Evolutionary conservation across 1,140 invertebrate species (phyloP), one percentile per base, ranked within the genome.

Genomic region (Aphidius ervi): DNA sequence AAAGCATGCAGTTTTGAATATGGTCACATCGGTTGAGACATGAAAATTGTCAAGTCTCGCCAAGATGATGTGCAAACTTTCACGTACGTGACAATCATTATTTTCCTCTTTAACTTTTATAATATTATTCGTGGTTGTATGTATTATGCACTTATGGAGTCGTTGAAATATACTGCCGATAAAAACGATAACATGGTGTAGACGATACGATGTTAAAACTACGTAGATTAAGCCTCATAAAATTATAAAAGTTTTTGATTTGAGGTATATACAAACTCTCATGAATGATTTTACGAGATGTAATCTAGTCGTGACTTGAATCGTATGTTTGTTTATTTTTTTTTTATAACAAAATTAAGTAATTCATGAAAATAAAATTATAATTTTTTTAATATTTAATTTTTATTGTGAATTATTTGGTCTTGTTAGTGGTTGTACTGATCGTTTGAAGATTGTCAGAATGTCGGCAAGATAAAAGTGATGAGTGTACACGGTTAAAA

Each of bases 231-330:
- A 71, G 65, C 62, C 61, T 74, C 72, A 68, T 73, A 71, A 74
- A 76, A 74, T 71, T 71, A 70, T 71, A 71, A 77, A 75, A 42
- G 55, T 46, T 55, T 52, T 42, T 6, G 52, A 39, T 54, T 54
- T 54, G 41, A 52, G 37, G 6, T 40, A 54, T 39, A 52, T 37
- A 54, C 52, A 46, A 57, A 50, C 48, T 58, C 47, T 20, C 52
- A 43, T 52, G 68, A 74, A 75, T 74, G 70, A 69, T 67, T 71
- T 75, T 73, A 72, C 68, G 67, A 70, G 66, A 61, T 52, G 48
- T 62, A 58, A 64, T 49, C 47, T 55, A 58, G 40, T 54, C 52
- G 52, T 54, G 52, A 9, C n/a, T 54, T 54, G 52, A 54, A 54
- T 54, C 23, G 4, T 31, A 31, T 31, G 23, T 31, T 16, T 31